A percentile compares a stretch with the other conserved stretches of the same genome.
Evolutionary conservation across 2,888 invertebrate genomes (phyloP).

Genomic region (Erpobdella octoculata): DNA sequence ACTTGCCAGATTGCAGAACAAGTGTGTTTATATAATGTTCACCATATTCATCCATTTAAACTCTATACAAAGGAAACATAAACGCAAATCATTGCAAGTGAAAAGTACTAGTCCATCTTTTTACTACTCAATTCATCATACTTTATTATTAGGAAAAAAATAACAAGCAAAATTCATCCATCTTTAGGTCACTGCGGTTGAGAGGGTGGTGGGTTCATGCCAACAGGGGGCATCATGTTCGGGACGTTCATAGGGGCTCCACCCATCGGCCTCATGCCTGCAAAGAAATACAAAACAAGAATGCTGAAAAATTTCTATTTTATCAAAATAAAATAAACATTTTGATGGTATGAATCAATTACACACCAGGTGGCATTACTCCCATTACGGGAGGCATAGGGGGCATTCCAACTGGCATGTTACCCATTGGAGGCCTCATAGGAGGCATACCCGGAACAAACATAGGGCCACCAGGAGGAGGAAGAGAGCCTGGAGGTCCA

Average conservation of each 20-base stretch:
- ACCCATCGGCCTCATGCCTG: constrained; percentile 31
- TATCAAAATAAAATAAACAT: no score
- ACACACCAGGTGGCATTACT: constrained; percentile 23
- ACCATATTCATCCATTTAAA: no score
- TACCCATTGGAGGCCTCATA: constrained; percentile 37
- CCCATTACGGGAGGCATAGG: constrained; percentile 30
- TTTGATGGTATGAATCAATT: no score
- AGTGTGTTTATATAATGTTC: no score
- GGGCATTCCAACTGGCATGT: background rate
- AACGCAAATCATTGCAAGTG: no score
- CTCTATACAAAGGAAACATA: no score
- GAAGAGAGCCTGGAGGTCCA: constrained; percentile 4
- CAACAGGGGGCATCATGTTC: constrained; percentile 2
- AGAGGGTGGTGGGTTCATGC: background rate
- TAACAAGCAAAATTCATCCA: no score
- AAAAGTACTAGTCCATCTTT: no score
- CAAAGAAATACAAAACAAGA: background rate
- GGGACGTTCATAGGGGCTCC: constrained; percentile 27
- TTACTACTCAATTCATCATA: no score
- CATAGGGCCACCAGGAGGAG: constrained; percentile 25
- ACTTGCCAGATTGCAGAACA: no score
- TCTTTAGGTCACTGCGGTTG: no score
- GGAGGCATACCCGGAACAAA: constrained; percentile 26
- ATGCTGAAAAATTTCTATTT: background rate
- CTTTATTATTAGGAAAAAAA: no score